phyloP scores from a whole-genome alignment of 2,797 vertebrate species.

The Enteromius argenteus region DNA sequence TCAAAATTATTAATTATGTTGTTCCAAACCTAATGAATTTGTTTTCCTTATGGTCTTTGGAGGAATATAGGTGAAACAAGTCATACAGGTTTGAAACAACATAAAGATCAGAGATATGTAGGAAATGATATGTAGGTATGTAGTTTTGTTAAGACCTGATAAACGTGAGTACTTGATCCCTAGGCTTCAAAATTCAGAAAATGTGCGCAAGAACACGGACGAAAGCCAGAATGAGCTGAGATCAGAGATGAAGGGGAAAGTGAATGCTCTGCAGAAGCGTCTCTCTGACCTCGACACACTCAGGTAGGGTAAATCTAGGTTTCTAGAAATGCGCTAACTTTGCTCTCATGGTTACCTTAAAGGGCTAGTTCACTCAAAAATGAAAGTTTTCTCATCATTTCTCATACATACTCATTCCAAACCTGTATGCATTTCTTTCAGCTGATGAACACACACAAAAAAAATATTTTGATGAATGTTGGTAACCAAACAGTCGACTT shows the following conservation, averaged over 20 bases:
- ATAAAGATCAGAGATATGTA: background rate
- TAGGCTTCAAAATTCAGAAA: slow-evolving; percentile 87
- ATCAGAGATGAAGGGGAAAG: slow-evolving; percentile 83
- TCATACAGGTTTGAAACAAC: slow-evolving; percentile 1
- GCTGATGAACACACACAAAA: background rate
- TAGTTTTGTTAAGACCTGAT: background rate
- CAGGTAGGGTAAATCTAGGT: slow-evolving; percentile 74
- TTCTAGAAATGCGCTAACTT: slow-evolving; percentile 19
- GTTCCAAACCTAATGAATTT: background rate
- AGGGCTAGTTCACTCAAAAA: background rate
- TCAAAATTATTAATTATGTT: background rate
- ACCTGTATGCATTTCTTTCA: background rate
- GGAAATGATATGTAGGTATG: background rate
- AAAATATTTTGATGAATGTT: background rate
- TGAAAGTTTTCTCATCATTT: background rate
- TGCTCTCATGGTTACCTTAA: background rate
- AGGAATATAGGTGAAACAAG: background rate
- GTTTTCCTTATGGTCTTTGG: background rate
- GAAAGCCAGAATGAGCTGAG: slow-evolving; percentile 83
- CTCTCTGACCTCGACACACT: slow-evolving; percentile 86
- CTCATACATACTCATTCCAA: background rate
- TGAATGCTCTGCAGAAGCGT: slow-evolving; percentile 81
- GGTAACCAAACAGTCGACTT: background rate
- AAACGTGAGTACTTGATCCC: background rate
- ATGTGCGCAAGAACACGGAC: slow-evolving; percentile 78